phyloP scores from a whole-genome alignment of 2,888 invertebrate species.

The Dicranocentrus wangi region DNA sequence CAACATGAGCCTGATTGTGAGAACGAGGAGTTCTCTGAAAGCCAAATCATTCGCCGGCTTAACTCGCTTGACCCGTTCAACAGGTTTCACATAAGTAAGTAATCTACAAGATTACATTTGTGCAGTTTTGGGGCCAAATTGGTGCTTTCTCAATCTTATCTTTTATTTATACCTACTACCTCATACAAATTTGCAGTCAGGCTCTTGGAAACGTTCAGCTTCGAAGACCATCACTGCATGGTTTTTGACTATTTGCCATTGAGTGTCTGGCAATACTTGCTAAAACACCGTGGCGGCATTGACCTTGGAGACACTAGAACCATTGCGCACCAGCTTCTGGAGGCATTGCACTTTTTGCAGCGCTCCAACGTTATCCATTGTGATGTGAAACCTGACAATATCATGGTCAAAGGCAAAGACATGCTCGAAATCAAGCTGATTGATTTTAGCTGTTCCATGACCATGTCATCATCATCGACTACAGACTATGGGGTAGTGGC shows the following conservation, averaged over 20 bases:
- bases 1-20: too few relatives aligned
- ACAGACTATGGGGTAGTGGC: neutral
- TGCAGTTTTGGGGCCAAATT: too few relatives aligned
- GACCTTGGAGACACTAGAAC: neutral
- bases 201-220: neutral
- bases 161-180: neutral
- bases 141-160: neutral
- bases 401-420: constrained; percentile 13
- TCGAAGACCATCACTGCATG: neutral
- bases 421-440: constrained; percentile 21
- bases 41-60: too few relatives aligned
- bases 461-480: neutral
- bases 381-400: constrained; percentile 37
- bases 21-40: too few relatives aligned
- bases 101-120: too few relatives aligned
- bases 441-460: too few relatives aligned
- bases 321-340: constrained; percentile 12
- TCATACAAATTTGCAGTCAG: neutral
- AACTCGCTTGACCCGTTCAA: too few relatives aligned
- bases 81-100: too few relatives aligned
- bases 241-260: neutral
- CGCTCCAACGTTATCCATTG: neutral
- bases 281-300: neutral
- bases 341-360: constrained; percentile 4
- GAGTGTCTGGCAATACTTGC: neutral